Base-by-base conservation (phyloP, 2,797 vertebrate genomes). In the Xerus rutilus region DNA sequence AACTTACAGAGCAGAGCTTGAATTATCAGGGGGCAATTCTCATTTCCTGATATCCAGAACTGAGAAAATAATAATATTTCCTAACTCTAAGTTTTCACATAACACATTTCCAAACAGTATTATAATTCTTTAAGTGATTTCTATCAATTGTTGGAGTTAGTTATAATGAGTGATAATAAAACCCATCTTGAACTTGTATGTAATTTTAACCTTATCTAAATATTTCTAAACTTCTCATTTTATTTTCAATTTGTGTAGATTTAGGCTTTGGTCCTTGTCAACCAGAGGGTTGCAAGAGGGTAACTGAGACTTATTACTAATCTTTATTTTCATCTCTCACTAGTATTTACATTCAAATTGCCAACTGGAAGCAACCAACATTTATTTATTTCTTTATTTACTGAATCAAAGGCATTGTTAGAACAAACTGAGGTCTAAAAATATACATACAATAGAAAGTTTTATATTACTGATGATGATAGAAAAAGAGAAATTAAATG, bases 401-500 rank as follows among this genome's bases (percentile, higher is more conserved):
- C 57, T 57, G 1, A 54, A 47, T 14, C 69, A 32, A 86, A 47
- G 64, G 14, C 11, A 82, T 30, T 91, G 14, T 39, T 77, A 25
- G n/a, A 84, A 84, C 49, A 95, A 97, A 96, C 70, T 2, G 20
- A 5, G 3, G 11, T 88, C 28, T 91, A 84, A 84, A 89, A 81
- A 69, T 86, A 83, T 64, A 62, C 32, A 62, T 86, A 83, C 93
- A 89, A 84, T 39, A 88, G 89, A 76, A 96, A 89, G 32, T 91
- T 86, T 89, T 18, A 35, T 91, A 67, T 92, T 47, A 84, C n/a
- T 52, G 57, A 82, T 85, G 32, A 59, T 52, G n/a, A 89, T 39
- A 23, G 8, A 70, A 85, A n/a, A 78, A 82, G 28, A 92, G 14
- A 72, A 96, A 94, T 64, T 96, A 91, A 95, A 85, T 82, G n/a